phyloP scores from a whole-genome alignment of 2,888 invertebrate species.

The Scaptomyza cyrtandrae region DNA sequence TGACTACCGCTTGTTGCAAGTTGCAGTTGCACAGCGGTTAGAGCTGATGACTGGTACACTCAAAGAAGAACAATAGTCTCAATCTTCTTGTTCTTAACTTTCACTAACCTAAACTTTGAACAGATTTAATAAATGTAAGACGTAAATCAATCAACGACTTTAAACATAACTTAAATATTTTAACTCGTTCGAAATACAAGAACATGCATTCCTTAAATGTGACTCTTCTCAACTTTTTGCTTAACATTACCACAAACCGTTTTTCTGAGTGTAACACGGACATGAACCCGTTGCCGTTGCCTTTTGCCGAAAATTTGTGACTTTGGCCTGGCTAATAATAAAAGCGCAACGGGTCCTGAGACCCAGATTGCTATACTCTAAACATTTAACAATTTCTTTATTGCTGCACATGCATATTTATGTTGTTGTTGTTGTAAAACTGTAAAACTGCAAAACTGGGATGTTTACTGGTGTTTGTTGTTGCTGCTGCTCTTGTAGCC shows the following conservation, averaged over 20 bases:
- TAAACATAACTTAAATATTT: too few species aligned
- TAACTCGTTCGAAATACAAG: too few species aligned
- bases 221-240: not conserved
- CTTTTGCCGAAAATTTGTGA: constrained; percentile 51
- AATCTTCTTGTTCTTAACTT: too few species aligned
- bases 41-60: constrained; percentile 2
- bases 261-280: constrained; percentile 4
- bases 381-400: constrained; percentile 77
- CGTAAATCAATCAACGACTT: too few species aligned
- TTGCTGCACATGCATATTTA: constrained; percentile 74
- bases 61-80: too few species aligned
- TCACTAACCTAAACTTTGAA: too few species aligned
- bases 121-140: too few species aligned
- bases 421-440: constrained; percentile 40
- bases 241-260: not conserved
- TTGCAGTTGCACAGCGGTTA: constrained; percentile 8
- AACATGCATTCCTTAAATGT: too few species aligned
- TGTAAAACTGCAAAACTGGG: constrained; percentile 29
- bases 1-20: constrained; percentile 19
- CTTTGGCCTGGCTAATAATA: constrained; percentile 46
- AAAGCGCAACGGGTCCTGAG: constrained; percentile 19
- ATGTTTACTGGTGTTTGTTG: constrained; percentile 18
- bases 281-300: constrained; percentile 35
- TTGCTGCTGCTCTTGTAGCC: constrained; percentile 43
- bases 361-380: constrained; percentile 46